Conservation (phyloP, 1,140 invertebrate species). For the Procambarus virginalis region DNA sequence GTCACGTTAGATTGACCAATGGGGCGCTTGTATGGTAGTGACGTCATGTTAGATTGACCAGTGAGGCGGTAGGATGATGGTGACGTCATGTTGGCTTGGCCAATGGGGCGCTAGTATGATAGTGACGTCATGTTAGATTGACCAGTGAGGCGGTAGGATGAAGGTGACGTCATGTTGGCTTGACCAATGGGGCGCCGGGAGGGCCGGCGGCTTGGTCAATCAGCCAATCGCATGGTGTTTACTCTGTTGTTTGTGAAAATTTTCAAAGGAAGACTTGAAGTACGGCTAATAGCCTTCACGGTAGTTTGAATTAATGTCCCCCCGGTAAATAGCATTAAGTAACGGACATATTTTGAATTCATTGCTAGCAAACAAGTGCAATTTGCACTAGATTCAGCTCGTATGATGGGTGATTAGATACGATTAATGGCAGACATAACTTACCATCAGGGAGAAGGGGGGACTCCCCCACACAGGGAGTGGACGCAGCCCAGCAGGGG, state of each 20-base stretch:
- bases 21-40: neutral
- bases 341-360: neutral
- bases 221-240: neutral
- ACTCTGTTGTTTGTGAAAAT: neutral
- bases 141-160: neutral
- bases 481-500: too few relatives aligned
- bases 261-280: neutral
- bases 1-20: conserved; percentile 2
- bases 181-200: neutral
- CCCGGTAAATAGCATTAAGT: neutral
- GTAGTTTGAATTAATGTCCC: neutral
- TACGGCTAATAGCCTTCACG: neutral
- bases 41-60: too few relatives aligned
- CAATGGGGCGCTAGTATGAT: neutral
- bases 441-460: neutral
- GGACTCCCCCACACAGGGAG: neutral
- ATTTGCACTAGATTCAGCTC: neutral
- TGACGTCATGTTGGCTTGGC: conserved; percentile 11
- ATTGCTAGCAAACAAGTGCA: neutral
- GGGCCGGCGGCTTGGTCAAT: neutral
- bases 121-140: too few relatives aligned
- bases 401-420: neutral
- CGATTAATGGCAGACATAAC: neutral
- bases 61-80: too few relatives aligned
- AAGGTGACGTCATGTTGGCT: conserved; percentile 19